Conservation (phyloP, 2,113 vertebrate genomes). For the Laticauda laticaudata region DNA sequence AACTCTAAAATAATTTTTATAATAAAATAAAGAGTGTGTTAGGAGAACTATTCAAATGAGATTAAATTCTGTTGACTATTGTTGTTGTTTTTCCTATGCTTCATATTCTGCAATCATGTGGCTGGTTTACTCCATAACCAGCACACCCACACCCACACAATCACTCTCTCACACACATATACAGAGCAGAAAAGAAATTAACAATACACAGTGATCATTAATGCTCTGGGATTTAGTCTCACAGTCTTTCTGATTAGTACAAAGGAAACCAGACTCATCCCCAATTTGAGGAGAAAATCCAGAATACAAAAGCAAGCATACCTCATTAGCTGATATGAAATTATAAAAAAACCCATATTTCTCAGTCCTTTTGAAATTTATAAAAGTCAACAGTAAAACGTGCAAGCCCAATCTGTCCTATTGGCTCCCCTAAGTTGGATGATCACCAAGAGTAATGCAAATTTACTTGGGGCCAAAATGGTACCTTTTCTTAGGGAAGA, state of each 20-base stretch:
- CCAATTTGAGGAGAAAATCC: constrained; percentile 77
- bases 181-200: constrained; percentile 71
- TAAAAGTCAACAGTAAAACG: constrained; percentile 71
- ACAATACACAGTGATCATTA: constrained; percentile 78
- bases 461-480: constrained; percentile 25
- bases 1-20: constrained; percentile 86
- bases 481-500: background rate
- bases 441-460: constrained; percentile 9
- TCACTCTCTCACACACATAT: constrained; percentile 13
- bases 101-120: constrained; percentile 64
- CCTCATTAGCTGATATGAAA: constrained; percentile 78
- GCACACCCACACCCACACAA: constrained; percentile 36
- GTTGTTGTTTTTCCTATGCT: constrained; percentile 58
- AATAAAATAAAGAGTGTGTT: constrained; percentile 82
- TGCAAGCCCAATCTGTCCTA: constrained; percentile 52
- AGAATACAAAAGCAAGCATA: constrained; percentile 79
- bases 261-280: constrained; percentile 70
- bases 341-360: constrained; percentile 73
- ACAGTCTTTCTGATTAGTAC: constrained; percentile 78
- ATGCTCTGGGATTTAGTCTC: constrained; percentile 77
- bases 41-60: constrained; percentile 73
- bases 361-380: constrained; percentile 60
- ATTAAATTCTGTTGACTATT: constrained; percentile 48
- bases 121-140: constrained; percentile 52
- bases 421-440: constrained; percentile 57